These are phyloP conservation scores for Furnarius figulus DNA, from an alignment of 2,113 vertebrate genomes.

Conservation along the genomic window DNA sequence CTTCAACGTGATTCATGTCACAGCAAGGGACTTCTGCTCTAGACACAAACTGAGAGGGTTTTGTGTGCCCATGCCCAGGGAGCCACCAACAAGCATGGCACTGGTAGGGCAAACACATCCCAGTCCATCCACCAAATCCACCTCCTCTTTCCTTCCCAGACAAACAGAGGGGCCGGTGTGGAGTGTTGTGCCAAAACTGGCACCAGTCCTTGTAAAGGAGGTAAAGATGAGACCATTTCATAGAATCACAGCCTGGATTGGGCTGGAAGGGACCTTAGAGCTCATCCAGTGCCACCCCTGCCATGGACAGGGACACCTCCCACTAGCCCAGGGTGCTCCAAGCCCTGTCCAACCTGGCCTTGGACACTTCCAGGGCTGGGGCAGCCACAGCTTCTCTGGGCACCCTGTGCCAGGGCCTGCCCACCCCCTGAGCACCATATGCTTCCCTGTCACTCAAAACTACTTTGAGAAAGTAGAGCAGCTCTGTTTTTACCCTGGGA, in stretches of 20 bases:
- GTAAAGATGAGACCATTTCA: not conserved
- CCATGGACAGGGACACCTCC: not conserved
- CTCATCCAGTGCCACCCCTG: accelerated
- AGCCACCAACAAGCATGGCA: not conserved
- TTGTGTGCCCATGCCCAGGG: not conserved
- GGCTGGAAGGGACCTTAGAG: not conserved
- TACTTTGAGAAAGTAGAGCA: not conserved
- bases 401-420: not conserved
- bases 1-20: slow-evolving; percentile 13
- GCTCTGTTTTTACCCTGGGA: not conserved
- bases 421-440: not conserved
- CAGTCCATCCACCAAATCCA: not conserved
- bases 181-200: accelerated
- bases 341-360: not conserved
- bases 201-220: not conserved
- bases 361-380: not conserved
- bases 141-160: not conserved
- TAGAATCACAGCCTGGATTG: not conserved
- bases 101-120: not conserved
- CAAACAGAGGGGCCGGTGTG: accelerated
- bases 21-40: not conserved
- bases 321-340: not conserved
- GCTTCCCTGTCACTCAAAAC: not conserved
- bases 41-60: not conserved
- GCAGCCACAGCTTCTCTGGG: not conserved